Conservation (phyloP, 2,113 vertebrate species). For the Arvicanthis niloticus region DNA sequence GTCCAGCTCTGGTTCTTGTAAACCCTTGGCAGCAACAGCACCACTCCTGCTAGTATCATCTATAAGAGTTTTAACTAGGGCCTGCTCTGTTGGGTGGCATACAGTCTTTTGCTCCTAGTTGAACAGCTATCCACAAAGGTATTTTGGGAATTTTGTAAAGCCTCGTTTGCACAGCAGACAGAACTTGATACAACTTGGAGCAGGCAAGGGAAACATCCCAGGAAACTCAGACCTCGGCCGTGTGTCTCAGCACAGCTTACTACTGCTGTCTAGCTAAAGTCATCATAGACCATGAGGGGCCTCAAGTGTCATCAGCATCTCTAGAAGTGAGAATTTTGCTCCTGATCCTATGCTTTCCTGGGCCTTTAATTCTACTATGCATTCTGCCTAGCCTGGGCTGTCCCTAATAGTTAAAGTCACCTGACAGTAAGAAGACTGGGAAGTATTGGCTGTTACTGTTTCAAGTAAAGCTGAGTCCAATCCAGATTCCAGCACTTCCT, state of each 20-base stretch:
- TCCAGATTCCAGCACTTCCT: neutral
- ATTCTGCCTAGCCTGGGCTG: neutral
- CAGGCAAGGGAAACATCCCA: fast-evolving
- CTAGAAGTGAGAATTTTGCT: neutral
- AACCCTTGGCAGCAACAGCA: no score
- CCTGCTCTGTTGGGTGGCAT: neutral
- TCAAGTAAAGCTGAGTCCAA: neutral
- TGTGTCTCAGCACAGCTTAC: neutral
- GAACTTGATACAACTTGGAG: neutral
- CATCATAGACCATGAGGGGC: neutral
- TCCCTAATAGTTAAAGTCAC: neutral
- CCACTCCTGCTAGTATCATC: neutral
- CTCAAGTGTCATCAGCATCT: no score
- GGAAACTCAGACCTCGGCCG: neutral
- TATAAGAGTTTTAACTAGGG: neutral
- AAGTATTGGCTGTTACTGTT: neutral
- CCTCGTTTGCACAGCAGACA: neutral
- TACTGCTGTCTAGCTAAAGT: neutral
- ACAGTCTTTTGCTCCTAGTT: neutral
- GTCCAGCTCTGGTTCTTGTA: neutral
- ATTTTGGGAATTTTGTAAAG: neutral
- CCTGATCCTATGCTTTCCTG: neutral
- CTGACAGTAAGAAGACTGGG: neutral
- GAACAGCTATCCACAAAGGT: neutral
- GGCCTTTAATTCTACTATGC: neutral